A percentile compares a stretch with the other conserved stretches of the same genome.
Evolutionary conservation across 2,113 vertebrate species (phyloP).

Genomic region (Calidris pugnax): DNA sequence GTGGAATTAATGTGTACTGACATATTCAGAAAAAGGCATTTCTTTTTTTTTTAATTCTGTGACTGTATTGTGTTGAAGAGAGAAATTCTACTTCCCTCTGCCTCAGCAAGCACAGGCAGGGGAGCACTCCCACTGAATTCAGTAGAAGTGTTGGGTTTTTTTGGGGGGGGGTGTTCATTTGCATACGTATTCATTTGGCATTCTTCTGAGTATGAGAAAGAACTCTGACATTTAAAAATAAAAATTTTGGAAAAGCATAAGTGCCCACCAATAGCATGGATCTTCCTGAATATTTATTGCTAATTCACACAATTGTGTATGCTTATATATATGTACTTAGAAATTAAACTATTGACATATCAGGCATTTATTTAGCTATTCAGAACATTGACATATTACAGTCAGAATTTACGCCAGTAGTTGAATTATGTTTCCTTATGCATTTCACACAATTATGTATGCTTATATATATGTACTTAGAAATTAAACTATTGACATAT

Average conservation of each 20-base stretch:
- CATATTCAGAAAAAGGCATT: background rate
- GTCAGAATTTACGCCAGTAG: background rate
- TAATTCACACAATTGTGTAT: background rate
- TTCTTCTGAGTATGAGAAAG: background rate
- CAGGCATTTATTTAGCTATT: background rate
- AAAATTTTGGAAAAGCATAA: background rate
- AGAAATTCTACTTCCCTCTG: background rate
- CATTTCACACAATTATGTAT: background rate
- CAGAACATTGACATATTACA: background rate
- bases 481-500: background rate
- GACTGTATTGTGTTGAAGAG: background rate
- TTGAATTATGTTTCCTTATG: background rate
- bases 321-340: background rate
- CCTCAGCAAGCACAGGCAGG: background rate
- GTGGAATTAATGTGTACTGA: background rate
- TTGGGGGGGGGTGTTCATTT: rapidly evolving
- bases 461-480: background rate
- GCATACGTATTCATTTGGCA: background rate
- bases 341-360: background rate
- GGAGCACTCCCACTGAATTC: background rate
- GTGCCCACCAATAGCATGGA: background rate
- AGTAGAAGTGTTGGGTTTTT: background rate
- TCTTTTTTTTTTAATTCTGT: background rate
- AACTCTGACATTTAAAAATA: background rate
- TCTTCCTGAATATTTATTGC: background rate